Conservation (phyloP, 2,888 invertebrate species). For the Scelioninae gen. 1 region DNA sequence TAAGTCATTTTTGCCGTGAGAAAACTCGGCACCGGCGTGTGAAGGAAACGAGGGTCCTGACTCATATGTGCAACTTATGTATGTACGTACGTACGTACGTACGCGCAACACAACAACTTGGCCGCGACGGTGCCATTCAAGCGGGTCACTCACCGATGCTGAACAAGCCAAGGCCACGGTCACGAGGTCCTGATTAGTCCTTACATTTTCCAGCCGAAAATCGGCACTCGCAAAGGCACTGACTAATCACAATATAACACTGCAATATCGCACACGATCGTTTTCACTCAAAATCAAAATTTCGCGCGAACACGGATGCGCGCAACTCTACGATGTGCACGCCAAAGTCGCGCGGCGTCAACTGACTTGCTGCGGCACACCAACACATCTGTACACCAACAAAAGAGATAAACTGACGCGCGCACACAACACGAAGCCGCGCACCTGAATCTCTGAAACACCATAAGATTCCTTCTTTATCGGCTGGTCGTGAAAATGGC, state of each 20-base stretch:
- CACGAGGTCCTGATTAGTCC: neutral
- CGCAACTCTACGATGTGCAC: conserved; percentile 19
- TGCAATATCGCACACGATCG: conserved; percentile 6
- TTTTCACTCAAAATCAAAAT: neutral
- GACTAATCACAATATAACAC: conserved; percentile 19
- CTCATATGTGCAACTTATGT: conserved; percentile 36
- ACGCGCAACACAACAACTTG: conserved; percentile 20
- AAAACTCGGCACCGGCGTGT: conserved; percentile 75
- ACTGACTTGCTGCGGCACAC: conserved; percentile 24
- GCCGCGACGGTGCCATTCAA: conserved; percentile 71
- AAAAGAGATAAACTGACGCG: conserved; percentile 56
- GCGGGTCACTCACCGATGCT: conserved; percentile 81
- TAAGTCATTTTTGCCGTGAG: conserved; percentile 77
- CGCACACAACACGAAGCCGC: conserved; percentile 42
- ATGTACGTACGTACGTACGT: conserved; percentile 38
- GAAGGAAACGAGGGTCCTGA: conserved; percentile 55
- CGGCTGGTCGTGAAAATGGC: neutral
- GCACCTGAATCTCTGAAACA: conserved; percentile 19
- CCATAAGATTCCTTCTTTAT: conserved; percentile 28
- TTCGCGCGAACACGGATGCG: neutral
- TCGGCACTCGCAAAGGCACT: conserved; percentile 23
- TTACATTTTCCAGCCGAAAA: conserved; percentile 10
- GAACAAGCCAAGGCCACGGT: conserved; percentile 76
- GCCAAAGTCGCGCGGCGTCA: conserved; percentile 50
- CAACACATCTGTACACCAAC: conserved; percentile 29